Base-by-base conservation (phyloP, 2,113 vertebrate species). In the Motacilla tschutschensis region DNA sequence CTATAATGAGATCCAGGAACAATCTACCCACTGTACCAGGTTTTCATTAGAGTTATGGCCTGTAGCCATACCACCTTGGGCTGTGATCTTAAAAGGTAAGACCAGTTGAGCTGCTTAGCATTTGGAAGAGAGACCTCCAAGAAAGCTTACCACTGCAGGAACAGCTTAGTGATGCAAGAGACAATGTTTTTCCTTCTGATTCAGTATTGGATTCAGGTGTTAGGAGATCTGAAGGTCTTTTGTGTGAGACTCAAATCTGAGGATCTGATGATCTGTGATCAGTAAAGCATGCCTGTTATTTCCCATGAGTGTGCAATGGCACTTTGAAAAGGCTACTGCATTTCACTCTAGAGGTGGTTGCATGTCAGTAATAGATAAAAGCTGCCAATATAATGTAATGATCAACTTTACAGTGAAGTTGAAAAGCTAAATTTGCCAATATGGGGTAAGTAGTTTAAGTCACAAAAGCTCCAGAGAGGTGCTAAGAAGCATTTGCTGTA, bases 31-130 rank as follows among this genome's bases (percentile, higher is more conserved):
- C 90, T 95, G 65, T 94, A 93, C 92, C 86, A 90, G 90, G 92
- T 91, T 95, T 91, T 94, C 87, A 93, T 94, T 95, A 94, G 81
- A 86, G 76, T 91, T 93, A 93, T 94, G 94, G 94, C 93, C 93
- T 80, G 87, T 84, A 93, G 94, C 92, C 92, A 94, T 87, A 93
- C 90, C 90, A 95, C 92, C 90, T 94, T 95, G 84, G 76, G 84
- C 87, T 91, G 65, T 50, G 87, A 94, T 93, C 84, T 94, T 93
- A 74, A 92, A 90, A 83, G 87, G 84, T 85, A 77, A 87, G 53
- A 69, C 5, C 0, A 36, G 88, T 62, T 88, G 82, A 77, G 79
- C 93, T 91, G 84, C 81, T 93, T 90, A 94, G 67, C 35, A 79
- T 92, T 92, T 88, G 67, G 86, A 91, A 87, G 29, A 50, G 51